Evolutionary conservation across 2,888 invertebrate genomes (phyloP), one percentile per base, ranked within the genome.

Genomic region (Agrenia bidenticulata): DNA sequence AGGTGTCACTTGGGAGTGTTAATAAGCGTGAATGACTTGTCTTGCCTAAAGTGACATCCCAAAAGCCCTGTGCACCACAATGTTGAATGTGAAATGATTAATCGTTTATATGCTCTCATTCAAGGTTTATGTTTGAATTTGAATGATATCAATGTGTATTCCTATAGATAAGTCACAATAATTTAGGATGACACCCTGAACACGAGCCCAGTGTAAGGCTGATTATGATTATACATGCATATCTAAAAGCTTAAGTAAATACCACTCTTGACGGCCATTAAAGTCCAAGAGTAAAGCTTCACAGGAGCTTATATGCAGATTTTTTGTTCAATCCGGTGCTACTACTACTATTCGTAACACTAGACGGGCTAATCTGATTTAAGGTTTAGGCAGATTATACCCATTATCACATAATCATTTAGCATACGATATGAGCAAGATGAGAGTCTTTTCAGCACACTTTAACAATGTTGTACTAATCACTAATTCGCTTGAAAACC

Each of bases 1-100:
- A 65, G 61, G 66, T 72, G 72, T 69, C 72, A 72, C 60, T 66
- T 39, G 51, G 56, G 50, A 53, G 64, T 71, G 58, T 69, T 72
- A 72, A 72, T 69, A 59, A 54, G 65, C 67, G 69, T 72, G 66
- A 66, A 67, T 41, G 67, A 58, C 58, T 56, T 15, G 45, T 17
- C 45, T 15, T 45, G 45, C 11, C 32, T 11, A 32, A n/a, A 32
- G 5, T 32, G 32, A 32, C 32, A 32, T 11, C 32, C 32, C 32
- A 32, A 32, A 11, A 32, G 5, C 32, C 32, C 32, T 32, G 5
- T 32, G 32, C 32, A 4, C 4, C 11, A 32, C 32, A 32, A 32
- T 32, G 4, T 11, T 32, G 32, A 32, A 32, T 11, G 32, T 11
- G 32, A 32, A 11, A 63, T 70, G 70, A 70, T 70, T 70, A 70